Base-by-base conservation (phyloP, 2,113 vertebrate species). In the Onychostruthus taczanowskii region DNA sequence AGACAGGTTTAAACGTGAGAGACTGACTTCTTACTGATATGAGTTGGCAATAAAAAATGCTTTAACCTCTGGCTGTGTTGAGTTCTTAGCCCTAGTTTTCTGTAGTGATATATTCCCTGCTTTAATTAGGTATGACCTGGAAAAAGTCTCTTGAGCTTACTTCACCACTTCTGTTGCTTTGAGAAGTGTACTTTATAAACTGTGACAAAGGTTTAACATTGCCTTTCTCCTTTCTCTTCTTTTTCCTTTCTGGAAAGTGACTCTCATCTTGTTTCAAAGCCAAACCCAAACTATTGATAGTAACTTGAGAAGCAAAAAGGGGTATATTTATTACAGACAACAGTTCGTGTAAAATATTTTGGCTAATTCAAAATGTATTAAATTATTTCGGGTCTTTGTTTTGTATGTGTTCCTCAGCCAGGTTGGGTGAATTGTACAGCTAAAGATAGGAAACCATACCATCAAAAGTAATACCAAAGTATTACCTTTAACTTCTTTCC, bases 71-170 rank as follows among this genome's bases (percentile, higher is more conserved):
- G 53, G 8, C 37, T 87, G 21, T 15, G 37, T 63, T 87, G 58
- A 68, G 12, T 64, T 91, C 41, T 76, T 84, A 89, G 67, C 37
- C 70, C 49, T 82, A 53, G 47, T 76, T 94, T 89, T 82, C 33
- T 75, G 62, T 89, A 64, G 58, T 52, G 74, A 52, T 61, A 35
- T 15, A 13, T 63, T 82, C 28, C 11, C 24, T 78, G 33, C 70
- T 87, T 94, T 93, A 82, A 87, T 92, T 67, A 87, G 89, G 19
- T 68, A 52, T 64, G 81, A 91, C 62, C 81, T 94, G 66, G 74
- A 81, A 89, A 72, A 75, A 52, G 64, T 73, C 66, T 89, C 62
- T 64, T 30, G 70, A 91, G 81, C 44, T 84, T 77, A 7, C n/a
- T 58, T 30, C 39, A 53, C 20, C 20, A 10, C 16, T 87, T 70